Evolutionary conservation across 2,888 invertebrate genomes (phyloP).

Genomic region (Paralinhomoeus sp.): DNA sequence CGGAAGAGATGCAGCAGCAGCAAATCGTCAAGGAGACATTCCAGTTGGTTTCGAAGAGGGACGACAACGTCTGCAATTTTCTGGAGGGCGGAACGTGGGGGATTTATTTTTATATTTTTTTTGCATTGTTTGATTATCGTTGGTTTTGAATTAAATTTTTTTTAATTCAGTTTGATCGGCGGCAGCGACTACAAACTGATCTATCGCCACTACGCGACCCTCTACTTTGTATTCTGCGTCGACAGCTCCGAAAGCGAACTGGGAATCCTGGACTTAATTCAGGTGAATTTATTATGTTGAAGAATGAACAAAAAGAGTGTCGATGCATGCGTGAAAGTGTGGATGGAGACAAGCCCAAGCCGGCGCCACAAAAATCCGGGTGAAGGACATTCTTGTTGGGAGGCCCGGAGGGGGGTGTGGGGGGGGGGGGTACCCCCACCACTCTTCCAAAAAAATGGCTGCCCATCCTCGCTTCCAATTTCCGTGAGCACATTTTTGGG

Average conservation of each 20-base stretch:
- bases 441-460: too few species aligned
- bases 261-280: conserved; percentile 84
- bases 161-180: conserved; percentile 55
- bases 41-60: conserved; percentile 86
- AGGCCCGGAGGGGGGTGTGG: too few species aligned
- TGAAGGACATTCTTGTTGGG: too few species aligned
- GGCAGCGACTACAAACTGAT: conserved; percentile 95
- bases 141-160: too few species aligned
- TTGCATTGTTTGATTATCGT: neutral
- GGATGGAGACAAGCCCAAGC: neutral
- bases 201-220: conserved; percentile 88
- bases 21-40: conserved; percentile 98
- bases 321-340: neutral
- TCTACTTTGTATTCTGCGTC: conserved; percentile 97
- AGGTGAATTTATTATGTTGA: conserved; percentile 35
- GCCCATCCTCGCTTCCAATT: too few species aligned
- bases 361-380: too few species aligned
- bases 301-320: too few species aligned
- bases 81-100: conserved; percentile 80
- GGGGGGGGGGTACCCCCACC: too few species aligned
- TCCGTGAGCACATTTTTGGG: too few species aligned
- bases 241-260: conserved; percentile 96
- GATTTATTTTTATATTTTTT: conserved; percentile 1
- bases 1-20: conserved; percentile 97
- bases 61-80: conserved; percentile 98